Evolutionary conservation across 2,113 vertebrate genomes (phyloP), one percentile per base, ranked within the genome.

Genomic region (Talpa occidentalis): DNA sequence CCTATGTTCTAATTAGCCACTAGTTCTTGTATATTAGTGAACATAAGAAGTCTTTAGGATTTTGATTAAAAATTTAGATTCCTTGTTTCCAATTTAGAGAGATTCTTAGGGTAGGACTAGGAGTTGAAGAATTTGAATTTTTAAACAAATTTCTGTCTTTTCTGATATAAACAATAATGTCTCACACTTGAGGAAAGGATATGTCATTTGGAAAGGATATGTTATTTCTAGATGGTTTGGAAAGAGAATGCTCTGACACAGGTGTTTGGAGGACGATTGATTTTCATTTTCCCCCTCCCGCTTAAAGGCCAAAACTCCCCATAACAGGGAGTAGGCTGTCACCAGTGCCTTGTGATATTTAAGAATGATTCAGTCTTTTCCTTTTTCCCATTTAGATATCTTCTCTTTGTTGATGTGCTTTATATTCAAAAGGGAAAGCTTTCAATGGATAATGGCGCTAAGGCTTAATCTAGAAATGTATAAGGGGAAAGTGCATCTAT

Each of bases 381-480:
- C 17, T 32, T 77, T 54, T 77, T 64, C 19, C 52, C 3, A 70
- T 60, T 24, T 94, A n/a, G 4, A n/a, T 9, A 78, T 73, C 16
- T 54, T 91, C 26, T 2, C 30, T 91, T 42, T 70, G 10, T n/a
- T 26, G 9, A 70, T 40, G 4, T 40, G 40, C 10, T 72, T 87
- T 35, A 42, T 24, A 30, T 92, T n/a, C 35, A 44, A 56, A 89
- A 80, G 19, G 24, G 60, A 69, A 79, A 82, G 12, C 4, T 5
- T 91, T 59, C 72, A 82, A 69, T 83, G 42, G 35, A 10, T 40
- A 40, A 79, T 35, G 59, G 12, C 77, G 26, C n/a, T 62, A 66
- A 72, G 28, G 16, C 66, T 73, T 82, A 62, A 47, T 37, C 73
- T 84, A 91, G 81, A 88, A 88, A 69, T 93, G 95, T 6, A 30